Conservation (phyloP, 2,113 vertebrate genomes). For the Myotis davidii region DNA sequence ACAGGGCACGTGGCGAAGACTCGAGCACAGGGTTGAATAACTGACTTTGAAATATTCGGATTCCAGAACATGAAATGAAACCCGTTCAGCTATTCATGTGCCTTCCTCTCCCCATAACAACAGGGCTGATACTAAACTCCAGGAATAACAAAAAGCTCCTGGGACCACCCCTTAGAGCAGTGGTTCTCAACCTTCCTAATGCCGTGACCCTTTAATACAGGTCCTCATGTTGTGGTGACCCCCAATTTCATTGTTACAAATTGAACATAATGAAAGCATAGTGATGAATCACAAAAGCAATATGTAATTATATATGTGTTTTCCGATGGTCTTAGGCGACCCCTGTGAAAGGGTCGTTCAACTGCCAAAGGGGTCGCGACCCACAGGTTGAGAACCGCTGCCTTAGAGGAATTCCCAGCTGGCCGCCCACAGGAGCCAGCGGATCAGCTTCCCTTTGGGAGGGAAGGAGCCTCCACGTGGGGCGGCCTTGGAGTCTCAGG, state of each 20-base stretch:
- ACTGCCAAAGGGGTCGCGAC: no score
- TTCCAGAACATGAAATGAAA: slow-evolving; percentile 46
- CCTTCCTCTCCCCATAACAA: slow-evolving; percentile 3
- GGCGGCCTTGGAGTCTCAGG: background rate
- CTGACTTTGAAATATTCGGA: slow-evolving; percentile 69
- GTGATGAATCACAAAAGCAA: no score
- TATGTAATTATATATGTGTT: no score
- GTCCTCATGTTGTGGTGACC: no score
- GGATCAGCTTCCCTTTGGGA: background rate
- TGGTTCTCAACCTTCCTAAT: no score
- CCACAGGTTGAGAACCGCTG: no score
- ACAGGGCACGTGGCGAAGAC: background rate
- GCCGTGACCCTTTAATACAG: no score
- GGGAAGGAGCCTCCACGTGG: background rate
- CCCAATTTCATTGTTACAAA: no score
- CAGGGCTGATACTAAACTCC: slow-evolving; percentile 51
- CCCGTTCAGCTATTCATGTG: slow-evolving; percentile 15
- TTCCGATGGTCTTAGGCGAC: no score
- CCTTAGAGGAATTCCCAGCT: background rate
- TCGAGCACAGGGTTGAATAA: slow-evolving; percentile 4
- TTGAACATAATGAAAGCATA: no score
- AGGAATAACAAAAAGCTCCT: slow-evolving; percentile 9
- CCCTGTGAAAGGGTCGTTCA: no score
- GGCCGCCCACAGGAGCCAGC: background rate
- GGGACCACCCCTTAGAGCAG: slow-evolving; percentile 38